A percentile compares a stretch with the other conserved stretches of the same genome.
These are phyloP conservation scores for Thalassarche chlororhynchos DNA, from an alignment of 2,113 vertebrate species.

Conservation along the genomic window DNA sequence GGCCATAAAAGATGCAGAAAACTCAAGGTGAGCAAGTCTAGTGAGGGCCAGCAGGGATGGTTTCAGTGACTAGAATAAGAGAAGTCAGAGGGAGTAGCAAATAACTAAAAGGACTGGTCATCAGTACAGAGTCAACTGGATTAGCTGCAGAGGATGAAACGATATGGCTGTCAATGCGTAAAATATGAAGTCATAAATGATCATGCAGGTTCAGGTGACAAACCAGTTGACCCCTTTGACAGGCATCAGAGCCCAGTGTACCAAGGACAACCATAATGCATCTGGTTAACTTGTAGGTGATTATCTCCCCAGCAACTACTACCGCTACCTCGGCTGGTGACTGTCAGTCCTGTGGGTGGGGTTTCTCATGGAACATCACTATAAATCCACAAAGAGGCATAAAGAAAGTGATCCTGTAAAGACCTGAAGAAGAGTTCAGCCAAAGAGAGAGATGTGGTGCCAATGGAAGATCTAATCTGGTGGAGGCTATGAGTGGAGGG, in stretches of 20 bases:
- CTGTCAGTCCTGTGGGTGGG: background rate
- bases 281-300: background rate
- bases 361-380: background rate
- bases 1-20: background rate
- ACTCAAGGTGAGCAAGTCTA: background rate
- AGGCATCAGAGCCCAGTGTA: background rate
- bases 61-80: background rate
- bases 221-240: background rate
- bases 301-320: background rate
- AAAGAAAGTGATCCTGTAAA: background rate
- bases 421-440: background rate
- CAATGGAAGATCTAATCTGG: background rate
- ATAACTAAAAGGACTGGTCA: background rate
- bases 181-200: background rate
- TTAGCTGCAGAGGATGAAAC: background rate
- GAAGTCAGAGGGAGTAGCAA: background rate
- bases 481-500: background rate
- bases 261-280: accelerated
- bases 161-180: accelerated
- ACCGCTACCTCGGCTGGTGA: background rate
- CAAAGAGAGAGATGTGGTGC: background rate
- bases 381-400: background rate
- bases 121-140: background rate
- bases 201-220: background rate
- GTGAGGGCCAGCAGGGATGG: background rate